Conservation (phyloP, 2,888 invertebrate genomes). For the Temnothorax rugatulus region DNA sequence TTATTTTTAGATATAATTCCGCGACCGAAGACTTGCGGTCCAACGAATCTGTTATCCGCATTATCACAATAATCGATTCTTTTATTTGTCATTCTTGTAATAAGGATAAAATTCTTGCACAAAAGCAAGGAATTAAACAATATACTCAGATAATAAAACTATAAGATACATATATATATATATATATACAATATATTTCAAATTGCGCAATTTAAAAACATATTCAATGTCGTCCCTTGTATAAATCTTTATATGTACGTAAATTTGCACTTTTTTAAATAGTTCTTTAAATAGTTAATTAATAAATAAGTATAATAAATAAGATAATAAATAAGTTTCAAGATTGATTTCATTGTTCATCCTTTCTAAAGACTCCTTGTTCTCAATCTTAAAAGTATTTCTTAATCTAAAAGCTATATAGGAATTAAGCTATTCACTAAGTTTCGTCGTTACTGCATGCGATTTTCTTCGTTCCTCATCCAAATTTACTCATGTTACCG, state of each 20-base stretch:
- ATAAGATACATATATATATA: neutral
- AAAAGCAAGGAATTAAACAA: slow-evolving; percentile 1
- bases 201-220: neutral
- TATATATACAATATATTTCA: neutral
- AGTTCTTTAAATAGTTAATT: neutral
- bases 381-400: neutral
- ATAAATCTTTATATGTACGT: neutral
- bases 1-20: slow-evolving; percentile 26
- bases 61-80: slow-evolving; percentile 21
- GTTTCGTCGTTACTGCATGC: neutral
- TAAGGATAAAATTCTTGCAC: slow-evolving; percentile 1
- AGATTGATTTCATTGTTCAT: slow-evolving; percentile 54
- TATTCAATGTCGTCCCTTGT: neutral
- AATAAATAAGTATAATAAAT: neutral
- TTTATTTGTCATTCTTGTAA: neutral
- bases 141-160: neutral
- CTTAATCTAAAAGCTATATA: neutral
- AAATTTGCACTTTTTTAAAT: neutral
- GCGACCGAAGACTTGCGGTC: slow-evolving; percentile 25
- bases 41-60: slow-evolving; percentile 34
- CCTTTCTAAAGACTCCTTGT: slow-evolving; percentile 36
- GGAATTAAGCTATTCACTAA: neutral
- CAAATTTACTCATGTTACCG: slow-evolving; percentile 34
- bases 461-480: neutral
- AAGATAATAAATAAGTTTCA: neutral